Evolutionary conservation across 37 sponge, comb jelly and placozoan species (phyloP).

Genomic region (Geodia barretti): DNA sequence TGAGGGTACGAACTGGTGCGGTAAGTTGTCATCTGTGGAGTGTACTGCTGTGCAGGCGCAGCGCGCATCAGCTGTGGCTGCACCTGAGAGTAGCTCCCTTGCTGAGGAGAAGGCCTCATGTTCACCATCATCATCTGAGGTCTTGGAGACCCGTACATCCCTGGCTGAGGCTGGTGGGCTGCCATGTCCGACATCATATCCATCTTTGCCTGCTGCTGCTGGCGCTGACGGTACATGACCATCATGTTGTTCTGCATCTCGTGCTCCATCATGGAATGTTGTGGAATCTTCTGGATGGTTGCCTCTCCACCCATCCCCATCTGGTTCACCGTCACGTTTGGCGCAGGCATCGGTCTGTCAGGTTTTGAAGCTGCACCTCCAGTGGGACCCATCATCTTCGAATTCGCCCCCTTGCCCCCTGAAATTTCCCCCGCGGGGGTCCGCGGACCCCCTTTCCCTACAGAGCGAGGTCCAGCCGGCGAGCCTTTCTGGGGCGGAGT

Average conservation of each 20-base stretch:
- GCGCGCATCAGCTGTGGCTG: background rate
- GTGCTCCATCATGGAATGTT: background rate
- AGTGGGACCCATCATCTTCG: background rate
- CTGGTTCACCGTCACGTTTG: conserved; percentile 25
- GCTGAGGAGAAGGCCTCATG: background rate
- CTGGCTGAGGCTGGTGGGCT: background rate
- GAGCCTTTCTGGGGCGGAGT: background rate
- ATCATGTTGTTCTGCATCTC: background rate
- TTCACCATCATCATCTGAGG: background rate
- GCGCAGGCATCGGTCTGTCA: background rate
- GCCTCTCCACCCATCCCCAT: conserved; percentile 5
- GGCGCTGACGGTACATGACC: background rate
- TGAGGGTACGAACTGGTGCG: background rate
- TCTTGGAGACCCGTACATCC: background rate
- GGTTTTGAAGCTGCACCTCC: conserved; percentile 6
- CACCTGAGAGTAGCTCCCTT: background rate
- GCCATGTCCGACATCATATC: background rate
- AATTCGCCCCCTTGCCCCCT: background rate
- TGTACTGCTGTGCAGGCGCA: conserved; percentile 7
- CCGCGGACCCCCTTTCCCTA: conserved; percentile 45
- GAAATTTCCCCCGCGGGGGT: conserved; percentile 3
- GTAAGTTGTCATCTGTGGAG: background rate
- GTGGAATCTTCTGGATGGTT: conserved; percentile 13
- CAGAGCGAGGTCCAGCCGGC: conserved; percentile 26
- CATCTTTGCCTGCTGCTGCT: background rate